These are phyloP conservation scores for Leucozona laternaria DNA, from an alignment of 2,888 invertebrate genomes.

Conservation along the genomic window DNA sequence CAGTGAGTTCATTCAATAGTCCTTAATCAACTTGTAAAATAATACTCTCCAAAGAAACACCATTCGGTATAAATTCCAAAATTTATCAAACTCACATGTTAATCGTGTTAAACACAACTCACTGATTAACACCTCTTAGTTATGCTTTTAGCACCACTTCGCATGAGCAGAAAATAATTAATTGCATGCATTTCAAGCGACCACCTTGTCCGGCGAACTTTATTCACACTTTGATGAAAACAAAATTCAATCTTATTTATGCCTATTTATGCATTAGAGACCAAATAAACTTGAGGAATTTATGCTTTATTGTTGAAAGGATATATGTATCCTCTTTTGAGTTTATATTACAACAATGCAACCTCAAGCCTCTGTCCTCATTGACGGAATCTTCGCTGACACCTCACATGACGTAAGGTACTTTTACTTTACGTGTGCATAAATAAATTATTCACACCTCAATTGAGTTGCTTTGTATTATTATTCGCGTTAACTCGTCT, in stretches of 20 bases:
- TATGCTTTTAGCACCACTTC: slow-evolving; percentile 65
- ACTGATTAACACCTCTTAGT: slow-evolving; percentile 51
- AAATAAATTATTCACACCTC: slow-evolving; percentile 66
- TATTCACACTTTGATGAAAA: slow-evolving; percentile 13
- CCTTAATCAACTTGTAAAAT: not conserved
- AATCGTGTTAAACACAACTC: slow-evolving; percentile 43
- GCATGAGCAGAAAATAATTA: slow-evolving; percentile 38
- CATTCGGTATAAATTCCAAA: slow-evolving; percentile 1
- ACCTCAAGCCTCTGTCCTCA: slow-evolving; percentile 25
- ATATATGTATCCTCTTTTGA: not conserved
- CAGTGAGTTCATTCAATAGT: not conserved
- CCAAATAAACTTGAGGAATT: slow-evolving; percentile 24
- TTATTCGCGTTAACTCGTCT: not conserved
- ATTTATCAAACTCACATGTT: slow-evolving; percentile 35
- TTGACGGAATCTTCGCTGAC: slow-evolving; percentile 42
- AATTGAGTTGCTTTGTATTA: slow-evolving; percentile 52
- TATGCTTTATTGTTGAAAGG: not conserved
- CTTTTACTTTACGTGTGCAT: slow-evolving; percentile 39
- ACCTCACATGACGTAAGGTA: slow-evolving; percentile 18
- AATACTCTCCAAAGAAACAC: not conserved
- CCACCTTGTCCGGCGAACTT: not conserved
- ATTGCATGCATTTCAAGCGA: slow-evolving; percentile 49
- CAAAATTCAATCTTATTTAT: slow-evolving; percentile 27
- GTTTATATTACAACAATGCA: not conserved
- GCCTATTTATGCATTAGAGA: slow-evolving; percentile 50